Conservation (phyloP, 2,888 invertebrate species). For the Nasonovia ribisnigri region DNA sequence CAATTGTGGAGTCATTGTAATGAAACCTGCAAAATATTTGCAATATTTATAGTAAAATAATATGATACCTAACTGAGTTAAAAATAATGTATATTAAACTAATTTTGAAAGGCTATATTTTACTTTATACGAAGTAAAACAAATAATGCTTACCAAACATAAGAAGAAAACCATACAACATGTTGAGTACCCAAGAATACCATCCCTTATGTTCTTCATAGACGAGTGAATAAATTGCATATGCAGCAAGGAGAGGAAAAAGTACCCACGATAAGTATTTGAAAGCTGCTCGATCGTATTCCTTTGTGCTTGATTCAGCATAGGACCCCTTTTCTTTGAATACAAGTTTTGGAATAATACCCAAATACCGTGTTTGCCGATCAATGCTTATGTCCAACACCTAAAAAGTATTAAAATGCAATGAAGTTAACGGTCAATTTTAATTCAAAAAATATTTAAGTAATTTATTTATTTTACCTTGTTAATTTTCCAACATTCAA, state of each 20-base stretch:
- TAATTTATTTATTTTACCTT: constrained; percentile 74
- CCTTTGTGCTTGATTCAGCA: constrained; percentile 91
- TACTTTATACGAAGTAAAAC: neutral
- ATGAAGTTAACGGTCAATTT: neutral
- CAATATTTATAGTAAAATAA: neutral
- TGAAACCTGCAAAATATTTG: constrained; percentile 82
- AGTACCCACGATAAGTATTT: constrained; percentile 96
- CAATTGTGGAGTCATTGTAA: constrained; percentile 99
- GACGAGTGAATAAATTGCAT: constrained; percentile 93
- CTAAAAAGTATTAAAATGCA: constrained; percentile 68
- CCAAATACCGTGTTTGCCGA: constrained; percentile 80
- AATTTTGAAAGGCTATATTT: neutral
- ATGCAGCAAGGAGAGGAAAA: constrained; percentile 93
- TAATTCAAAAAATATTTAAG: neutral
- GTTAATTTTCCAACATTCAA: constrained; percentile 99
- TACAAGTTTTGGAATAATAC: constrained; percentile 82
- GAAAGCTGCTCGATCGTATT: constrained; percentile 96
- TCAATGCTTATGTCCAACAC: constrained; percentile 87
- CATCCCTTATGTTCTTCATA: constrained; percentile 98
- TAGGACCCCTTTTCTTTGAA: constrained; percentile 97
- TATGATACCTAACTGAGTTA: neutral
- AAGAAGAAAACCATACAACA: constrained; percentile 97
- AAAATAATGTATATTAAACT: neutral
- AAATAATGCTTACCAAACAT: constrained; percentile 79
- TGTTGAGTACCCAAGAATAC: constrained; percentile 97